phyloP scores from a whole-genome alignment of 2,797 vertebrate species.

The Tauraco hartlaubi region DNA sequence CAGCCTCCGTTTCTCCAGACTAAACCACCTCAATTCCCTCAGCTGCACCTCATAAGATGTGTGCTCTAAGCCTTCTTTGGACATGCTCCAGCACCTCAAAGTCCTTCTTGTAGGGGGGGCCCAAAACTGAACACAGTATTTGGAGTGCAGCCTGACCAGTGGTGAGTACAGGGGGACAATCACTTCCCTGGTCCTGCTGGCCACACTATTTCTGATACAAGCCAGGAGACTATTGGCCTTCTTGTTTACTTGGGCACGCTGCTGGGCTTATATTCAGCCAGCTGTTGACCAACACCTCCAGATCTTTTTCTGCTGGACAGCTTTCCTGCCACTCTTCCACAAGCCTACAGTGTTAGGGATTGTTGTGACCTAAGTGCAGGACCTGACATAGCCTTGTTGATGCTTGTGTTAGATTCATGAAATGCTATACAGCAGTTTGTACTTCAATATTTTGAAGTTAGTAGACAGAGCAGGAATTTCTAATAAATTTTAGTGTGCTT shows the following conservation, averaged over 20 bases:
- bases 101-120: no score
- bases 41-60: no score
- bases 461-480: not conserved
- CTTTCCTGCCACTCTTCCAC: not conserved
- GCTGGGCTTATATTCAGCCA: not conserved
- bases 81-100: no score
- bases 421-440: rapidly evolving
- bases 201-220: no score
- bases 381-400: not conserved
- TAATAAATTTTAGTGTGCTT: not conserved
- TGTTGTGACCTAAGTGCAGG: not conserved
- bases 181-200: no score
- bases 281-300: not conserved
- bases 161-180: no score
- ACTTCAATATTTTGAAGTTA: not conserved
- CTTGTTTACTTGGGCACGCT: not conserved
- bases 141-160: no score
- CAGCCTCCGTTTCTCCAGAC: no score
- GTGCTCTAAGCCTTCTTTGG: no score
- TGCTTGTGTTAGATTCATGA: not conserved
- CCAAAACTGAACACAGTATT: no score
- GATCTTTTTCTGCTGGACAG: not conserved
- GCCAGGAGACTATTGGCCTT: no score
- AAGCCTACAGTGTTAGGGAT: not conserved
- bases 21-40: no score